A percentile compares a stretch with the other conserved stretches of the same genome.
Evolutionary conservation across 2,797 vertebrate species (phyloP).

Genomic region (Typhlichthys subterraneus): DNA sequence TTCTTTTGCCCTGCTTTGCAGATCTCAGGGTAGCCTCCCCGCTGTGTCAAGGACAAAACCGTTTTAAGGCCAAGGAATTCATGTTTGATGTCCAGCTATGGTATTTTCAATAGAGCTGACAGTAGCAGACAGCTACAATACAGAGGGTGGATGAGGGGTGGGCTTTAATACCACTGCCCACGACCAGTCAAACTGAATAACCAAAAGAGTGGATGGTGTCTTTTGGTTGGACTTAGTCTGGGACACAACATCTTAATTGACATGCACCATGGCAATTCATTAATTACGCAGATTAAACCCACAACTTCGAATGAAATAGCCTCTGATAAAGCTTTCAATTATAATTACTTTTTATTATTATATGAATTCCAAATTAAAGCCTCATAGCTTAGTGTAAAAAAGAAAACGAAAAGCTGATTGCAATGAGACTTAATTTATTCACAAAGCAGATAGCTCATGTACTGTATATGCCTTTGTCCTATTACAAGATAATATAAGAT

Average conservation of each 20-base stretch:
- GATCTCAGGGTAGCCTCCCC: constrained; percentile 51
- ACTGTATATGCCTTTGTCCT: too few species aligned
- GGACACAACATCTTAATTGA: neutral
- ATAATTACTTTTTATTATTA: too few species aligned
- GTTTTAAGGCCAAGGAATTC: constrained; percentile 59
- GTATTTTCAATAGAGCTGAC: constrained; percentile 41
- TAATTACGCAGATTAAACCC: neutral
- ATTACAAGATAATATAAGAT: too few species aligned
- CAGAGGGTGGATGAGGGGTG: constrained; percentile 24
- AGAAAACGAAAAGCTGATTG: too few species aligned
- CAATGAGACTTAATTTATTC: neutral
- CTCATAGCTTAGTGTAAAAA: neutral
- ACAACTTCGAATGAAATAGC: neutral
- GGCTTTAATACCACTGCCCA: constrained; percentile 23
- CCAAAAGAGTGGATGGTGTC: neutral
- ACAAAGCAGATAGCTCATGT: neutral
- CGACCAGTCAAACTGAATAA: neutral
- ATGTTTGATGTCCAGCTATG: constrained; percentile 71
- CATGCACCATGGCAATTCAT: constrained; percentile 1
- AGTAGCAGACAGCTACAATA: constrained; percentile 33
- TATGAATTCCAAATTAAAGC: too few species aligned
- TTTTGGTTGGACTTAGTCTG: too few species aligned
- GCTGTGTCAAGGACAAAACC: constrained; percentile 60
- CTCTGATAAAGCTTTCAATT: too few species aligned
- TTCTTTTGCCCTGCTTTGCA: constrained; percentile 25